phyloP scores from a whole-genome alignment of 2,113 vertebrate species.

The Nothobranchius furzeri region DNA sequence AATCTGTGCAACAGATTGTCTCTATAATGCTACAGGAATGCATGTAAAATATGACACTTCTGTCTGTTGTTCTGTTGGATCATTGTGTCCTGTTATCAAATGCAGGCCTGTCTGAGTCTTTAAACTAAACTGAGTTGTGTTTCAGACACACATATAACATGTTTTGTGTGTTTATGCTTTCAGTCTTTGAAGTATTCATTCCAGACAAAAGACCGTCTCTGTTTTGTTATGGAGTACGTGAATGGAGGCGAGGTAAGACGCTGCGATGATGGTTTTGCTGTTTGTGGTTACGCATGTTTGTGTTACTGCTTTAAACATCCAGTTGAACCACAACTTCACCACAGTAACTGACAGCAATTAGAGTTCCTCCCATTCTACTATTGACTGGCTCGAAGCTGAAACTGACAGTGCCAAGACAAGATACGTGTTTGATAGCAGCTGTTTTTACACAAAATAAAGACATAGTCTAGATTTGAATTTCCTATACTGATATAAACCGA shows the following conservation, averaged over 20 bases:
- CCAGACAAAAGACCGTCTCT: conserved; percentile 98
- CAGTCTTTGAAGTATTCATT: conserved; percentile 99
- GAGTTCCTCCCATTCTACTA: neutral
- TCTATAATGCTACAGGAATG: conserved; percentile 6
- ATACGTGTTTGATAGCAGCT: no score
- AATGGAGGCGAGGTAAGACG: conserved; percentile 95
- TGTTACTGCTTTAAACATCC: conserved; percentile 28
- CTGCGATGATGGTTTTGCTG: neutral
- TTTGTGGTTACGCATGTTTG: conserved; percentile 27
- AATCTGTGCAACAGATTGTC: neutral
- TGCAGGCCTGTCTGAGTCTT: neutral
- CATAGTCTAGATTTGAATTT: no score
- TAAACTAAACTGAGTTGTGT: neutral
- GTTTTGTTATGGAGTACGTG: conserved; percentile 99
- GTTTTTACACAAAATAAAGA: no score
- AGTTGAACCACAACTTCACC: conserved; percentile 57
- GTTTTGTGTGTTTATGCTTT: conserved; percentile 35
- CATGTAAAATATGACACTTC: neutral
- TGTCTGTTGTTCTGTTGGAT: neutral
- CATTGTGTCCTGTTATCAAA: neutral
- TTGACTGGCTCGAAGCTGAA: neutral
- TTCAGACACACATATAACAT: neutral
- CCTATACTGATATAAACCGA: no score
- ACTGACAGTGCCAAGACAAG: neutral
- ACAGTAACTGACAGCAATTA: conserved; percentile 46